These are phyloP conservation scores for Hydrolagus affinis DNA, from an alignment of 2,113 vertebrate species.

Conservation along the genomic window DNA sequence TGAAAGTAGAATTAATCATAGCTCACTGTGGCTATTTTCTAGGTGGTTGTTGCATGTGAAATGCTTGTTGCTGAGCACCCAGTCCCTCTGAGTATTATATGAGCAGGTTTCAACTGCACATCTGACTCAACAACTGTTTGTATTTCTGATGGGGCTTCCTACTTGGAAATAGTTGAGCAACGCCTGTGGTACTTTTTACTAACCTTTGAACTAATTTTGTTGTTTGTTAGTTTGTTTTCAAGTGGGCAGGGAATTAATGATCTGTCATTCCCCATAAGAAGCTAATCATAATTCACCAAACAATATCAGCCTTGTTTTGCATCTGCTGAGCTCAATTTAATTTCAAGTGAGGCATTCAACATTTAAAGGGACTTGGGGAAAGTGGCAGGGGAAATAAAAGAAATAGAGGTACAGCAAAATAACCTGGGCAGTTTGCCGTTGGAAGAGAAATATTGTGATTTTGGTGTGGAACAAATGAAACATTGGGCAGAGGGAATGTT, in stretches of 20 bases:
- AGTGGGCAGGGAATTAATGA: not conserved
- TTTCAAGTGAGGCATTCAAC: too few relatives aligned
- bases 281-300: not conserved
- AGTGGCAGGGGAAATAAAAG: not conserved
- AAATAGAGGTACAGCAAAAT: not conserved
- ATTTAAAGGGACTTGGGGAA: not conserved
- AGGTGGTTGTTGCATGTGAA: conserved; percentile 21
- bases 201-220: conserved; percentile 23
- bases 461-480: not conserved
- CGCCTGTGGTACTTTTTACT: not conserved
- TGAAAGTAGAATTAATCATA: conserved; percentile 27
- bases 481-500: not conserved
- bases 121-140: conserved; percentile 5
- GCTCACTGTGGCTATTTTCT: conserved; percentile 24
- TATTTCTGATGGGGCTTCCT: conserved; percentile 6
- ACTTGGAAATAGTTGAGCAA: not conserved
- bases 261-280: not conserved
- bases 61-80: conserved; percentile 12
- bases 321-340: not conserved
- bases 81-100: conserved; percentile 21
- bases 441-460: not conserved
- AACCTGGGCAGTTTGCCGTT: not conserved
- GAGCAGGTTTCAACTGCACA: conserved; percentile 18
- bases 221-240: not conserved
- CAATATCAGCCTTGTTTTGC: not conserved